phyloP scores from a whole-genome alignment of 2,113 vertebrate species.

The Thalassarche chlororhynchos region DNA sequence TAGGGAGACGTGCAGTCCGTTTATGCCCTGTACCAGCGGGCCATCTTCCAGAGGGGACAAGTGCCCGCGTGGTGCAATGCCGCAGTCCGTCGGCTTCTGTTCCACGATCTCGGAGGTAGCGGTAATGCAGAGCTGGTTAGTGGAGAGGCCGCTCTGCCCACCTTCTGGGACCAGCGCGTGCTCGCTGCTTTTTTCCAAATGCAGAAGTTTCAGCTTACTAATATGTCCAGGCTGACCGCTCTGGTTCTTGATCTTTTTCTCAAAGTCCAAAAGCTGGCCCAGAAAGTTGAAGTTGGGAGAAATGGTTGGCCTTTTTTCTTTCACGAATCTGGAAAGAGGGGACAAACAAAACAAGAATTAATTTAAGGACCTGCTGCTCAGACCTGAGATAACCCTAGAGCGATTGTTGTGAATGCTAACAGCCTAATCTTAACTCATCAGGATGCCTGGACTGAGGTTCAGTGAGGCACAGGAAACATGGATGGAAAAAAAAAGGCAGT shows the following conservation, averaged over 20 bases:
- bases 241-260: slow-evolving; percentile 89
- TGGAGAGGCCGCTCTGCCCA: background rate
- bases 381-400: background rate
- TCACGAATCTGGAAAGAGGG: slow-evolving; percentile 76
- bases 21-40: slow-evolving; percentile 80
- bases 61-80: background rate
- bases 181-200: slow-evolving; percentile 68
- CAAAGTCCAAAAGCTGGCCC: slow-evolving; percentile 90
- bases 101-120: slow-evolving; percentile 58
- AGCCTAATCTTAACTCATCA: background rate
- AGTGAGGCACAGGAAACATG: background rate
- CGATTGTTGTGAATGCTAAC: background rate
- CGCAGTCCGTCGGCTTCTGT: slow-evolving; percentile 19
- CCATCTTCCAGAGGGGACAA: slow-evolving; percentile 59
- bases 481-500: background rate
- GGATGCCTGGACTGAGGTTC: background rate
- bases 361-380: background rate
- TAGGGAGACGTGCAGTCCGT: slow-evolving; percentile 78
- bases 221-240: slow-evolving; percentile 36
- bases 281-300: slow-evolving; percentile 87
- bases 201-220: slow-evolving; percentile 75
- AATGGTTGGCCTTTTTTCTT: slow-evolving; percentile 86
- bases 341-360: background rate
- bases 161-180: background rate
- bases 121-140: slow-evolving; percentile 7